phyloP scores from a whole-genome alignment of 1,140 invertebrate genomes.

The Thrips palmi region DNA sequence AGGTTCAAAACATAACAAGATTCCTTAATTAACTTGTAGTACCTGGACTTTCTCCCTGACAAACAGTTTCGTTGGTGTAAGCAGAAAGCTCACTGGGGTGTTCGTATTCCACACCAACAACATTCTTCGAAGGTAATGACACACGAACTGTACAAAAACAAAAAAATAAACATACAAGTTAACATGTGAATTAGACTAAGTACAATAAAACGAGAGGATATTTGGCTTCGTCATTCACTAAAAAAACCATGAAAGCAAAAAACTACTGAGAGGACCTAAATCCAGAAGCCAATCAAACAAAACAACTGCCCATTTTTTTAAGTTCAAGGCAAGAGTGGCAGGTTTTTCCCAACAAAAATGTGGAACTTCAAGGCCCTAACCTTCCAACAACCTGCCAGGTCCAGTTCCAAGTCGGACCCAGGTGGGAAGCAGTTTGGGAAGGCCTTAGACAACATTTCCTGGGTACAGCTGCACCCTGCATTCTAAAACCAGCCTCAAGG shows the following conservation, averaged over 20 bases:
- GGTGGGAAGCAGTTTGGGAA: too few relatives aligned
- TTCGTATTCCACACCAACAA: conserved; percentile 30
- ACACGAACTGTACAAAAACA: conserved; percentile 26
- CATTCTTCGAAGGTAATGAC: conserved; percentile 30
- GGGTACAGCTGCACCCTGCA: too few relatives aligned
- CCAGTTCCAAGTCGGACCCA: neutral
- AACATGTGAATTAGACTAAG: neutral
- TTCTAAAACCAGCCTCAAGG: neutral
- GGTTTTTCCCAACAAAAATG: conserved; percentile 2
- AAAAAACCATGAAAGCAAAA: conserved; percentile 1
- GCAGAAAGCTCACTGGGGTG: conserved; percentile 20
- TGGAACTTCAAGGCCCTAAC: neutral
- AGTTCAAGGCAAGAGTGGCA: conserved; percentile 1
- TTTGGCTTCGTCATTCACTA: neutral
- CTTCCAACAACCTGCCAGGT: neutral
- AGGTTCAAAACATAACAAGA: neutral
- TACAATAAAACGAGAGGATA: neutral
- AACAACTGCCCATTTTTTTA: conserved; percentile 5
- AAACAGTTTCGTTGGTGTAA: conserved; percentile 15
- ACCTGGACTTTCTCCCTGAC: conserved; percentile 9
- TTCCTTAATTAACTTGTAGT: neutral
- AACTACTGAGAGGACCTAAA: neutral
- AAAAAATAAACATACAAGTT: neutral
- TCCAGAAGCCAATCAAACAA: conserved; percentile 6
- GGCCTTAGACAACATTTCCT: too few relatives aligned